Percentiles rank a stretch among this genome's conserved stretches.
Conservation (phyloP, 1,140 invertebrate species). For the Drosophila obscura region DNA sequence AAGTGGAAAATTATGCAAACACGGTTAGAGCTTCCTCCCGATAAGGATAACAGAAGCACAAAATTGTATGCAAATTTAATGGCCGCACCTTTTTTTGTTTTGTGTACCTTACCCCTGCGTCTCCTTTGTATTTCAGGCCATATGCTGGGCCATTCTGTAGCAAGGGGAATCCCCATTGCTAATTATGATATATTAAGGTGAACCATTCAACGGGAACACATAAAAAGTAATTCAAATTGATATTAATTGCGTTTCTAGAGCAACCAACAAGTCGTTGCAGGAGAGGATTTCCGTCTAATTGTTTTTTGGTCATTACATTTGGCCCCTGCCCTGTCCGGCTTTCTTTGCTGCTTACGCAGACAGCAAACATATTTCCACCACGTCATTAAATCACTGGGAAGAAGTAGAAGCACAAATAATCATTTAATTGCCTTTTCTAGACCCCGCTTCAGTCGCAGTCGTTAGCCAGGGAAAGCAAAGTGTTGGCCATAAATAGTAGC, state of each 20-base stretch:
- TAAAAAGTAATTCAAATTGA: slow-evolving; percentile 71
- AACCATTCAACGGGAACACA: slow-evolving; percentile 43
- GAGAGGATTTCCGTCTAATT: slow-evolving; percentile 56
- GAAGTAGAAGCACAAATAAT: slow-evolving; percentile 67
- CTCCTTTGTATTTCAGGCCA: slow-evolving; percentile 4
- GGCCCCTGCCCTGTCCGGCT: background rate
- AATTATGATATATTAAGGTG: slow-evolving; percentile 75
- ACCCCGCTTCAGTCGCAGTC: slow-evolving; percentile 32
- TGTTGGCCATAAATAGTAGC: slow-evolving; percentile 64
- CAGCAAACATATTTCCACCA: slow-evolving; percentile 60
- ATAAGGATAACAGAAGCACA: slow-evolving; percentile 28
- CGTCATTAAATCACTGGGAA: slow-evolving; percentile 55
- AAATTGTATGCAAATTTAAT: slow-evolving; percentile 69
- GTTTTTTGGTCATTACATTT: slow-evolving; percentile 67
- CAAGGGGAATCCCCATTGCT: slow-evolving; percentile 24
- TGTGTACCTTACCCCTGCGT: background rate
- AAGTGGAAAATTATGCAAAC: slow-evolving; percentile 68
- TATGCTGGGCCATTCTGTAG: slow-evolving; percentile 4
- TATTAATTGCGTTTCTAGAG: slow-evolving; percentile 69
- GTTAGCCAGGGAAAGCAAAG: slow-evolving; percentile 48
- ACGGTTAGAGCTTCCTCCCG: background rate
- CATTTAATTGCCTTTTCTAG: slow-evolving; percentile 64
- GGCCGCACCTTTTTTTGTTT: slow-evolving; percentile 11
- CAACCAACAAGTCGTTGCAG: slow-evolving; percentile 12
- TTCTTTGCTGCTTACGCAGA: slow-evolving; percentile 8